These are phyloP conservation scores for Anthophora plumipes DNA, from an alignment of 2,888 invertebrate species.

Conservation along the genomic window DNA sequence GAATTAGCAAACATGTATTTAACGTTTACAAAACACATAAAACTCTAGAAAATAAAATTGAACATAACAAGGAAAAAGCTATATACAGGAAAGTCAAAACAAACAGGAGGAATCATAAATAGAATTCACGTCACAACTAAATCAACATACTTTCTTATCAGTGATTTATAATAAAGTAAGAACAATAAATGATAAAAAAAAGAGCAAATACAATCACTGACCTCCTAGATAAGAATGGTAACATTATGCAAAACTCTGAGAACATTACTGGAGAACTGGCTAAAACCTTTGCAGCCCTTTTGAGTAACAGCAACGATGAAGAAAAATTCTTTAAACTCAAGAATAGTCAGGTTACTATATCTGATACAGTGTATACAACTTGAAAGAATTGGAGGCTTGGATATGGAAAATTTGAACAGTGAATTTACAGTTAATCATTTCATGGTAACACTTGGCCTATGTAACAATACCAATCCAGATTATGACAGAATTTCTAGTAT, in stretches of 20 bases:
- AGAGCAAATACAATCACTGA: not conserved
- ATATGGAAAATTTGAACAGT: constrained; percentile 6
- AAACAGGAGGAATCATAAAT: no score
- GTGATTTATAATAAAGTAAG: no score
- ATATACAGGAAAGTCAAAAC: constrained; percentile 32
- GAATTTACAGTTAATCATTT: constrained; percentile 28
- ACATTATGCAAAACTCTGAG: not conserved
- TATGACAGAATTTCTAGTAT: constrained; percentile 59
- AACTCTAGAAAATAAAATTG: constrained; percentile 37
- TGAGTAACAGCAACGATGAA: no score
- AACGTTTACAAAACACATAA: constrained; percentile 55
- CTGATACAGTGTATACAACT: no score
- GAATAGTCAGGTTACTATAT: no score
- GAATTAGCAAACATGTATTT: constrained; percentile 47
- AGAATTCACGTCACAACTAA: no score
- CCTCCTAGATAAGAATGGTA: constrained; percentile 1
- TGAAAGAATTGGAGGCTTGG: no score
- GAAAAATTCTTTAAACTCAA: no score
- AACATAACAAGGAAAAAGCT: constrained; percentile 44
- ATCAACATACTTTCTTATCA: no score
- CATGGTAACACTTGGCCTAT: not conserved
- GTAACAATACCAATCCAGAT: constrained; percentile 47
- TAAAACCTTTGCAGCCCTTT: constrained; percentile 10
- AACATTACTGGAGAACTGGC: constrained; percentile 39
- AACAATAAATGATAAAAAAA: constrained; percentile 28